Base-by-base conservation (phyloP, 1,140 invertebrate genomes). In the Cheumatopsyche charites region DNA sequence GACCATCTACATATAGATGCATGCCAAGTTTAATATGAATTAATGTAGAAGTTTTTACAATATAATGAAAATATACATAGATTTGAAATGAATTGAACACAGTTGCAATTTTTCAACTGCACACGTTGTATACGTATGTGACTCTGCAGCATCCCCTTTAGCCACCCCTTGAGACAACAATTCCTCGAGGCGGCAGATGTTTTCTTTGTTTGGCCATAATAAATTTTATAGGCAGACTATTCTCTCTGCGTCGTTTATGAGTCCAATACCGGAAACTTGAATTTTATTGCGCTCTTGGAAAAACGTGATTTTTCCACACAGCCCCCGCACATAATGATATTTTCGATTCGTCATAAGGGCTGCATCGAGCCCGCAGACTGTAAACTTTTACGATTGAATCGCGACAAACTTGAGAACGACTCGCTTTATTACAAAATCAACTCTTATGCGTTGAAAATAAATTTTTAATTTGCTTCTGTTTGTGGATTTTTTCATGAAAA, bases 151-250 rank as follows among this genome's bases (percentile, higher is more conserved):
- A 67, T 43, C 66, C 66, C 63, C 42, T 42, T 1, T 1, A 58
- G 47, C 23, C 29, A 45, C 21, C 58, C 72, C 43, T 41, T 55
- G 62, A 73, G 72, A 73, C 72, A 73, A 73, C 71, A 69, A 49
- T 36, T 61, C 72, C 25, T 26, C 12, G 7, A 58, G 67, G 71
- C 69, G 71, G 62, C 74, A 75, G 74, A 75, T 75, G 74, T 71
- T 75, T 73, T 75, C 74, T 75, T 75, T 75, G 74, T 75, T 75
- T 69, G 71, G 74, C 68, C 67, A 73, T 75, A 75, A 75, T 75
- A 75, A 73, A 75, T 75, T 75, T 75, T 75, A 75, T 75, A 75
- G 74, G 68, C 69, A 71, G 69, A 73, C 74, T 75, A 73, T 75
- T 75, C 61, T 69, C 47, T 52, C 70, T 67, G 45, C 74, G 69